A percentile compares a stretch with the other conserved stretches of the same genome.
These are phyloP conservation scores for Stenopsyche tienmushanensis DNA, from an alignment of 1,140 invertebrate species.

Conservation along the genomic window DNA sequence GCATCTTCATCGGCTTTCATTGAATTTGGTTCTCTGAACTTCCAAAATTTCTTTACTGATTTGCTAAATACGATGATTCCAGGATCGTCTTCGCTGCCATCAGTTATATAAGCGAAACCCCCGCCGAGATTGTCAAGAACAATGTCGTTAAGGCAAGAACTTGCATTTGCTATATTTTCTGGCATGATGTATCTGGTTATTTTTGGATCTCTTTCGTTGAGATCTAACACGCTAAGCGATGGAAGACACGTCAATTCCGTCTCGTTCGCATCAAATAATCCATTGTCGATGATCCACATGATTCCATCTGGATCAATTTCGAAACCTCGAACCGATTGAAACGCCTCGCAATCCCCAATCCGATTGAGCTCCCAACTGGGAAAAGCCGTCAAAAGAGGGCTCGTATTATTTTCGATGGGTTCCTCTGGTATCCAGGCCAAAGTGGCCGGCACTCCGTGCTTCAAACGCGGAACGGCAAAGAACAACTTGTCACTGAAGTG, in stretches of 20 bases:
- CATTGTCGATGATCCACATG: conserved; percentile 73
- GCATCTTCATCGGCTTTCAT: conserved; percentile 62
- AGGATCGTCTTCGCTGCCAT: conserved; percentile 63
- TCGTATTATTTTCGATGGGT: conserved; percentile 53
- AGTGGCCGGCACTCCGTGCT: conserved; percentile 66
- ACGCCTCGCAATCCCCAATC: conserved; percentile 59
- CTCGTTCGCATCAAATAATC: conserved; percentile 52
- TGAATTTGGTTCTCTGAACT: conserved; percentile 61
- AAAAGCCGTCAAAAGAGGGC: conserved; percentile 63
- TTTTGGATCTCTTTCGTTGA: conserved; percentile 59
- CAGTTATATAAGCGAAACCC: conserved; percentile 69
- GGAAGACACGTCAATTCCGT: conserved; percentile 58
- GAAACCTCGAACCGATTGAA: conserved; percentile 70
- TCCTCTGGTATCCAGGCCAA: conserved; percentile 59
- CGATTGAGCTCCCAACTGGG: conserved; percentile 68
- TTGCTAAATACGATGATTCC: conserved; percentile 69
- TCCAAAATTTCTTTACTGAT: conserved; percentile 64
- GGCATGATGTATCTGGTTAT: conserved; percentile 59
- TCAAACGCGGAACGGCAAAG: conserved; percentile 64
- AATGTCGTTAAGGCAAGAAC: conserved; percentile 65
- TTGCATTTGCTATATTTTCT: conserved; percentile 53
- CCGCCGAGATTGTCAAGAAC: conserved; percentile 67
- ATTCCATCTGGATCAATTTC: conserved; percentile 67
- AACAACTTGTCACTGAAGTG: conserved; percentile 63
- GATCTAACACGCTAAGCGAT: conserved; percentile 65